Evolutionary conservation across 2,888 invertebrate species (phyloP).

Genomic region (Cancer borealis): DNA sequence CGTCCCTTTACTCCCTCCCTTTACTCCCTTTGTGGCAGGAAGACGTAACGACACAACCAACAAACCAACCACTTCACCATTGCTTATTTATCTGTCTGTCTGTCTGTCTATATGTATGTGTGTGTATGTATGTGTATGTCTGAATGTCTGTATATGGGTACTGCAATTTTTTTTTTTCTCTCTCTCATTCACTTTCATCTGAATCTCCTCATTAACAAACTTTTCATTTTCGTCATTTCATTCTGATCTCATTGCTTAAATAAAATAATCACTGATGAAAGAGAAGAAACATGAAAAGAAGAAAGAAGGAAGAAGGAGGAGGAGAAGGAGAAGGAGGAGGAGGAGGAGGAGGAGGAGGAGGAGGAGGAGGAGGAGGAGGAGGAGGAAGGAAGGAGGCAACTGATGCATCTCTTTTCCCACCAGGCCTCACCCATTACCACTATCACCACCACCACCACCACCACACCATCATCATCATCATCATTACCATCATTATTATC

Average conservation of each 20-base stretch:
- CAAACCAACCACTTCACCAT: neutral
- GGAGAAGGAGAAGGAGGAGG: neutral
- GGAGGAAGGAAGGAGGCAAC: neutral
- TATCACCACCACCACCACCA: neutral
- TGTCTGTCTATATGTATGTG: no score
- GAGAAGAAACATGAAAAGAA: neutral
- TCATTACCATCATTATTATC: neutral
- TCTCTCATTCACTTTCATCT: neutral
- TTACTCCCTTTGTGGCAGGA: neutral
- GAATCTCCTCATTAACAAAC: neutral
- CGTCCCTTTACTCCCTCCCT: no score
- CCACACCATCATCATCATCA: neutral
- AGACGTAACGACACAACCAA: neutral
- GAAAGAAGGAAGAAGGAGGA: neutral
- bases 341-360: neutral
- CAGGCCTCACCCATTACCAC: neutral
- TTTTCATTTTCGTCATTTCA: neutral
- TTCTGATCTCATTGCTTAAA: neutral
- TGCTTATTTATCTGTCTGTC: neutral
- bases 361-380: neutral
- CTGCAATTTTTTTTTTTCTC: neutral
- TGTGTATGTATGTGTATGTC: neutral
- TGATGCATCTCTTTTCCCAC: neutral
- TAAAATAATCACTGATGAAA: neutral
- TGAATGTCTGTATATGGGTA: slow-evolving; percentile 32